phyloP scores from a whole-genome alignment of 2,888 invertebrate species.

The Silvanus unidentatus region DNA sequence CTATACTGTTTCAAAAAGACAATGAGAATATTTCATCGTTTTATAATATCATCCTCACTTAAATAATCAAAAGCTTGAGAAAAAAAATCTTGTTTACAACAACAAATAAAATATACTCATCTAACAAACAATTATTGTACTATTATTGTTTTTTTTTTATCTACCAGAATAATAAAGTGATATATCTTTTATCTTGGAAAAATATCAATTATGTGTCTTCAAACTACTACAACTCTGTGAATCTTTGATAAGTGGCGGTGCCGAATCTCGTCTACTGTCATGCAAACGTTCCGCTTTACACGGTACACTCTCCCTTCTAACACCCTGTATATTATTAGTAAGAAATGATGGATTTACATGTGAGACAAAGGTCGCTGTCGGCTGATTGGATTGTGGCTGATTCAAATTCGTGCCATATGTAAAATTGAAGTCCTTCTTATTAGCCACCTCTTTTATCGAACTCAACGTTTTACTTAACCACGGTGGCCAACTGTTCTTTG shows the following conservation, averaged over 20 bases:
- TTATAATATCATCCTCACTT: no score
- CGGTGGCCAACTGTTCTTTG: constrained; percentile 75
- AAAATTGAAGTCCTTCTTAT: constrained; percentile 51
- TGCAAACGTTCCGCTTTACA: constrained; percentile 26
- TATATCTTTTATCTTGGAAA: no score
- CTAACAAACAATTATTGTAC: no score
- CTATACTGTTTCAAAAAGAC: no score
- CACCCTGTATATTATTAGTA: constrained; percentile 11
- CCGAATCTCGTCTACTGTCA: constrained; percentile 37
- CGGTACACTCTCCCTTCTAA: constrained; percentile 50
- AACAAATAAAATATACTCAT: no score
- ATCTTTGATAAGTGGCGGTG: constrained; percentile 42
- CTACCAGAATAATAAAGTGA: no score
- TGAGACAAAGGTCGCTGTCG: constrained; percentile 39
- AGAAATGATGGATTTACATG: constrained; percentile 34
- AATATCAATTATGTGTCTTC: constrained; percentile 5
- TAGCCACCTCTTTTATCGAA: constrained; percentile 67
- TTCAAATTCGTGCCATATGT: constrained; percentile 28
- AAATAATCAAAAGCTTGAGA: no score
- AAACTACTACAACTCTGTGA: constrained; percentile 46
- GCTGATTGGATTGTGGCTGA: constrained; percentile 27
- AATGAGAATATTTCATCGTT: no score
- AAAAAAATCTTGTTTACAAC: no score
- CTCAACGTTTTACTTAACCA: constrained; percentile 93
- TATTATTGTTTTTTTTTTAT: no score